Percentiles rank a stretch among this genome's conserved stretches.
These are phyloP conservation scores for Labeo catla DNA, from an alignment of 2,113 vertebrate genomes.

Conservation along the genomic window DNA sequence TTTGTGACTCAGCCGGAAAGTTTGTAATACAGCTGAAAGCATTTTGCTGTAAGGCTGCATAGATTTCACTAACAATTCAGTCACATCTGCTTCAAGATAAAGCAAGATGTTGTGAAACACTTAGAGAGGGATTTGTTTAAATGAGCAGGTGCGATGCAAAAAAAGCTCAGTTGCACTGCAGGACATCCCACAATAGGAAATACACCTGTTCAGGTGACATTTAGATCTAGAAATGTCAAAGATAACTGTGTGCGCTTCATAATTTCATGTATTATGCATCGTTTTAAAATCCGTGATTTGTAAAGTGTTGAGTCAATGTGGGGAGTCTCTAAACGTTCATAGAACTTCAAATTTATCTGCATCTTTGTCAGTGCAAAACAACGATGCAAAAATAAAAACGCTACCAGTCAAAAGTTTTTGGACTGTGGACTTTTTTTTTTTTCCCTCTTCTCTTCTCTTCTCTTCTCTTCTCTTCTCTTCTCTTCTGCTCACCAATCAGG, in stretches of 20 bases:
- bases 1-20: constrained; percentile 13
- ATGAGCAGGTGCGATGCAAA: constrained; percentile 26
- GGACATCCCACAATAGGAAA: neutral
- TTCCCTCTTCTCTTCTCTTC: too few species aligned
- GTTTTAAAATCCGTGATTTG: neutral
- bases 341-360: neutral
- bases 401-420: too few species aligned
- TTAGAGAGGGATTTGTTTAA: neutral
- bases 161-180: neutral
- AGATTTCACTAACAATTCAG: neutral
- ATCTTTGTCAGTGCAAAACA: neutral
- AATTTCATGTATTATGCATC: constrained; percentile 41
- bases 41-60: constrained; percentile 13
- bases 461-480: too few species aligned
- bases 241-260: constrained; percentile 31
- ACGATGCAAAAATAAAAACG: neutral
- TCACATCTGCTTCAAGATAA: constrained; percentile 8
- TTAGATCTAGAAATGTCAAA: constrained; percentile 30
- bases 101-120: neutral
- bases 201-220: constrained; percentile 34
- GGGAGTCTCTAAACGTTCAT: neutral
- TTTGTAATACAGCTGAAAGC: neutral
- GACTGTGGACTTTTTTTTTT: too few species aligned
- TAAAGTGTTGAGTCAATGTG: neutral
- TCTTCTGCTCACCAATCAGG: too few species aligned